Conservation (phyloP, 2,888 invertebrate species). For the Chrysomela aeneicollis region DNA sequence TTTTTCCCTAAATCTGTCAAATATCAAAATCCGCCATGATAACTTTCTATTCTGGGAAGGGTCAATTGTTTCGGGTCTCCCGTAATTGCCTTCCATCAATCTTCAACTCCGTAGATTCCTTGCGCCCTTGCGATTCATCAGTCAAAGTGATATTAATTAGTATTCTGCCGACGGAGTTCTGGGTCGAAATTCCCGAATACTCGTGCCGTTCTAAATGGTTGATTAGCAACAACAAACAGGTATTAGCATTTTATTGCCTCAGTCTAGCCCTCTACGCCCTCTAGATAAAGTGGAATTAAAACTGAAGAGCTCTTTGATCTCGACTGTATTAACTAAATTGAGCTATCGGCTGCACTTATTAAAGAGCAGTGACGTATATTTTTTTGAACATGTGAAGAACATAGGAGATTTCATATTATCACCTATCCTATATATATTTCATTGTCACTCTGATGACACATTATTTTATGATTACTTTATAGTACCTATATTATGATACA, state of each 20-base stretch:
- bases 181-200: conserved; percentile 38
- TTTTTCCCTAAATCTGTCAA: too few species aligned
- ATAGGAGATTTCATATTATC: too few species aligned
- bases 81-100: neutral
- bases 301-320: conserved; percentile 66
- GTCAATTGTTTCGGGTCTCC: neutral
- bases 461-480: too few species aligned
- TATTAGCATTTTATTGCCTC: conserved; percentile 76
- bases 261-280: conserved; percentile 62
- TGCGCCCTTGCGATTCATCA: conserved; percentile 15
- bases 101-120: neutral
- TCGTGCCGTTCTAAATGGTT: conserved; percentile 59
- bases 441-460: too few species aligned
- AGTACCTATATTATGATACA: too few species aligned
- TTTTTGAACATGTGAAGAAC: too few species aligned
- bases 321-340: conserved; percentile 61
- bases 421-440: too few species aligned
- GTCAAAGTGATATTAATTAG: conserved; percentile 42
- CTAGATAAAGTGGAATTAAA: conserved; percentile 68
- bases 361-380: conserved; percentile 56
- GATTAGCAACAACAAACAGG: conserved; percentile 74
- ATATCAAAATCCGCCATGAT: too few species aligned
- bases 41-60: too few species aligned
- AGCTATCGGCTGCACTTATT: conserved; percentile 61
- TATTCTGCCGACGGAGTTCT: conserved; percentile 38